Percentiles rank a stretch among this genome's conserved stretches.
phyloP scores from a whole-genome alignment of 2,797 vertebrate species.

The Falco berigora region DNA sequence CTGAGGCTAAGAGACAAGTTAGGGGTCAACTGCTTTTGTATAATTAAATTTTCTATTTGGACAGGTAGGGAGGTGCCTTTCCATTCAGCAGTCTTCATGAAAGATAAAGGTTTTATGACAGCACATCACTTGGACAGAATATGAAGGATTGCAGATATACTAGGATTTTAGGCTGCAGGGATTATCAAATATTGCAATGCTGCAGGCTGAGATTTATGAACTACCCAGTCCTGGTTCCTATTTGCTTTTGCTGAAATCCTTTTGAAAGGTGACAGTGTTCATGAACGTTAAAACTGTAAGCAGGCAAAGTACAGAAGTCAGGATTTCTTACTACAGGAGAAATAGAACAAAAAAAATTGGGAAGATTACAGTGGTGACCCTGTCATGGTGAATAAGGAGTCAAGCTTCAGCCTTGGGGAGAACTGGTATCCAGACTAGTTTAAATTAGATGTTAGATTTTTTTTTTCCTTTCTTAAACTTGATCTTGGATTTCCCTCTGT shows the following conservation, averaged over 20 bases:
- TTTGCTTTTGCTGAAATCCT: conserved; percentile 10
- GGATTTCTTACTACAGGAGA: not conserved
- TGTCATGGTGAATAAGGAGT: not conserved
- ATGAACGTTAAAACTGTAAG: not conserved
- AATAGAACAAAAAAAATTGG: not conserved
- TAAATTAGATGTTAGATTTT: not conserved
- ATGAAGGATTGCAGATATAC: not conserved
- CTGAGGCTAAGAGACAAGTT: not conserved
- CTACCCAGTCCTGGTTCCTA: not conserved
- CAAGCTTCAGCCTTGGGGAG: not conserved
- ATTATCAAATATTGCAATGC: not conserved
- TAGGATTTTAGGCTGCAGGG: not conserved
- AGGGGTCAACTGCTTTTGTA: not conserved
- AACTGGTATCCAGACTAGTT: not conserved
- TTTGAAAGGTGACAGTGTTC: not conserved
- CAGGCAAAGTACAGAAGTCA: not conserved
- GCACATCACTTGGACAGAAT: not conserved
- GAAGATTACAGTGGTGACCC: not conserved
- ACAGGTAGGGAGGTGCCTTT: not conserved
- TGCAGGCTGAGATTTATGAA: not conserved
- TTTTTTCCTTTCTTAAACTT: not conserved
- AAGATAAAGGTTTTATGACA: not conserved
- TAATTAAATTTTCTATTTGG: not conserved
- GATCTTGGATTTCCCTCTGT: not conserved
- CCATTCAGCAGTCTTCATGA: not conserved